Conservation (phyloP, 2,888 invertebrate species). For the Danaus chrysippus region DNA sequence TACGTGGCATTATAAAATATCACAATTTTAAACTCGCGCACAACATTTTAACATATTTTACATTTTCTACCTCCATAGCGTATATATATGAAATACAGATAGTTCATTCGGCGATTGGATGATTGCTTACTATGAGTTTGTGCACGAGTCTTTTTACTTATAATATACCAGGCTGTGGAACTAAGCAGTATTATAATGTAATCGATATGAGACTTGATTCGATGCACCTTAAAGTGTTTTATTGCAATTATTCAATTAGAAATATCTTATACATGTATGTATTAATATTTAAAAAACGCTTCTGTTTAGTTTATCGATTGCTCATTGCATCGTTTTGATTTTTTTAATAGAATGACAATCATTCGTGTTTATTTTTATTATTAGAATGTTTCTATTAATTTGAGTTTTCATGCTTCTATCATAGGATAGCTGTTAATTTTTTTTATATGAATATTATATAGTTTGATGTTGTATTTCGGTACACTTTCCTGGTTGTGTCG, state of each 20-base stretch:
- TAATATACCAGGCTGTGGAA: slow-evolving; percentile 31
- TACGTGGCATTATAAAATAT: background rate
- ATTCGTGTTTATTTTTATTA: too few relatives aligned
- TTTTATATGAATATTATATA: too few relatives aligned
- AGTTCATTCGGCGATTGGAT: too few relatives aligned
- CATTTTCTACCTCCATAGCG: background rate
- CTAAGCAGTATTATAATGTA: slow-evolving; percentile 34
- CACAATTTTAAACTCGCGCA: slow-evolving; percentile 6
- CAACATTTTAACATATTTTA: slow-evolving; percentile 2
- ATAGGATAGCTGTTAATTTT: too few relatives aligned
- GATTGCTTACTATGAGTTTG: background rate
- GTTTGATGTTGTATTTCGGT: too few relatives aligned
- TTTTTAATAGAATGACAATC: too few relatives aligned
- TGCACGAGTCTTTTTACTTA: background rate
- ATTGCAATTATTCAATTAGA: background rate
- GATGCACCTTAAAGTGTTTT: background rate
- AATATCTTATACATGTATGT: background rate
- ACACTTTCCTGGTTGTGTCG: too few relatives aligned
- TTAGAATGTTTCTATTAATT: too few relatives aligned
- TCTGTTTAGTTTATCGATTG: too few relatives aligned
- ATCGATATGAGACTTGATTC: slow-evolving; percentile 1
- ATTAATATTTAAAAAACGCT: too few relatives aligned
- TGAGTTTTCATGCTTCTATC: too few relatives aligned
- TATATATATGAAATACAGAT: slow-evolving; percentile 7
- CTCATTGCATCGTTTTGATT: too few relatives aligned